Evolutionary conservation across 2,797 vertebrate species (phyloP), one percentile per base, ranked within the genome.

Genomic region (Antennarius maculatus): DNA sequence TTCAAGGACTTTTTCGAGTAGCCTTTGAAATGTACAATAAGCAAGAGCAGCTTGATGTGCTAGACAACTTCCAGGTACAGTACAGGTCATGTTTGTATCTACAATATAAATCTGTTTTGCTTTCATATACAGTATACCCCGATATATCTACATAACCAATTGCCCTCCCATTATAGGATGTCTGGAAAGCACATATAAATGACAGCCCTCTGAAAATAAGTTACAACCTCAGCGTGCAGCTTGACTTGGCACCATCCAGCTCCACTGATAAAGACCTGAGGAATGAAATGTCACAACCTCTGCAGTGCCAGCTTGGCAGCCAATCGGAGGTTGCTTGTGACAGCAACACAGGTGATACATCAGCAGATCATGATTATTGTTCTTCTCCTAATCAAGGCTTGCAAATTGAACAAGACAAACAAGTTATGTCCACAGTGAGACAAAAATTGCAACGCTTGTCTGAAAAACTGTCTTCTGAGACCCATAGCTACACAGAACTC

Each of bases 1-100:
- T 95, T 59, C 92, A 95, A 63, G 95, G 95, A 60, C 83, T 95
- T 66, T 94, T 95, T 72, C 89, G 94, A 82, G 88, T 95, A 4
- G 93, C 94, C 12, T 95, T 95, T 87, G 94, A 95, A 64, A 80
- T 95, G 69, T 94, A 92, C 82, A 90, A 37, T 61, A 93, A 90
- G 75, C 87, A 89, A 47, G 93, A 95, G 34, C 95, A 95, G 79
- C 89, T 95, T 11, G 78, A 86, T 29, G 84, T 95, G n/a, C 72
- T 95, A 18, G 93, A 95, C 54, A 90, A 90, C 39, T 91, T 95
- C 62, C 94, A 95, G 92, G 94, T 95, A 71, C 5, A 42, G 37
- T 7, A 29, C 3, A 12, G 12, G 43, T 41, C 7, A 71, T 43
- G 17, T 6, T 42, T 43, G 2, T 41, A 0, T 51, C 39, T 51